phyloP scores from a whole-genome alignment of 2,113 vertebrate species.

The Megaceryle torquata region DNA sequence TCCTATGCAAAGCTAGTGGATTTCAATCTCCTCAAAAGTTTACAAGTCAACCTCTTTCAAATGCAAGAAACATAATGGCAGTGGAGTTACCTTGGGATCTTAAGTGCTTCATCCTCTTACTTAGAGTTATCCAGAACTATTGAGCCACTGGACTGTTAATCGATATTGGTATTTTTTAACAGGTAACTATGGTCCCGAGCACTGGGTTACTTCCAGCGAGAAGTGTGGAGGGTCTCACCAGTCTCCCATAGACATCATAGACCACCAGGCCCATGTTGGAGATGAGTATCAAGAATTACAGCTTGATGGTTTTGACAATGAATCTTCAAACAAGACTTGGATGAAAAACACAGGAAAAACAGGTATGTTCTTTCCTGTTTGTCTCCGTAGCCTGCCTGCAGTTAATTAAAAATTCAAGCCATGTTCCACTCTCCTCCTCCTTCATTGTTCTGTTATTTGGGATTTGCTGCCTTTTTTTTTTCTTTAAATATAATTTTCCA shows the following conservation, averaged over 20 bases:
- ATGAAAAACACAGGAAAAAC: slow-evolving; percentile 99
- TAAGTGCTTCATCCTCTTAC: neutral
- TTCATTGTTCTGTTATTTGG: slow-evolving; percentile 39
- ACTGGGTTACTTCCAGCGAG: slow-evolving; percentile 86
- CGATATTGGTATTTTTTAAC: slow-evolving; percentile 11
- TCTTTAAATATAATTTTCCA: neutral
- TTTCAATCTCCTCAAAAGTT: neutral
- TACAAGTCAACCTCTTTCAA: neutral
- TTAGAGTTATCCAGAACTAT: neutral
- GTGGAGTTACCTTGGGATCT: neutral
- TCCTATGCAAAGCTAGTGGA: neutral
- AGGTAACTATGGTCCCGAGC: slow-evolving; percentile 91
- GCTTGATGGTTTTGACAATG: slow-evolving; percentile 88
- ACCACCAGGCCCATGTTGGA: slow-evolving; percentile 83
- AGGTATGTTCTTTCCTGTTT: slow-evolving; percentile 70
- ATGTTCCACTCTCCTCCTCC: neutral
- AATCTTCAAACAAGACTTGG: slow-evolving; percentile 96
- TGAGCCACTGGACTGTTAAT: neutral
- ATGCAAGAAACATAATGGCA: neutral
- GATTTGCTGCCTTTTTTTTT: neutral
- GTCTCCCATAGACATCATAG: slow-evolving; percentile 90
- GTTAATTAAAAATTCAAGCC: slow-evolving; percentile 40
- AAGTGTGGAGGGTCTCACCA: slow-evolving; percentile 88
- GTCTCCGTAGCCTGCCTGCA: neutral
- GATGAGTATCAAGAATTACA: slow-evolving; percentile 89